These are phyloP conservation scores for Eulithis prunata DNA, from an alignment of 2,888 invertebrate genomes.

Conservation along the genomic window DNA sequence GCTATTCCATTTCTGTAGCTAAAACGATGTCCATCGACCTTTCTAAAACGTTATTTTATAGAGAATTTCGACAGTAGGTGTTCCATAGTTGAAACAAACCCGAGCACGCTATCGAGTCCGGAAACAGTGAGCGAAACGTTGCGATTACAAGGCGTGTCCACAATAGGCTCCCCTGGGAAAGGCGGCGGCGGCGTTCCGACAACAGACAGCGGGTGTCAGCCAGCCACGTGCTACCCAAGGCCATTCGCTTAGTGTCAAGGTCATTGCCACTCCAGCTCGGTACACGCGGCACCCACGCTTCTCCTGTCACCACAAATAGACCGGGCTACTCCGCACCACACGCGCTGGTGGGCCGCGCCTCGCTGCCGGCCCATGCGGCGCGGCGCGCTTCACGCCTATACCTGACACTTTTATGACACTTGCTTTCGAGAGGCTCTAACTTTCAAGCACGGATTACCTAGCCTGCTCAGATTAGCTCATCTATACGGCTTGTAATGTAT, in stretches of 20 bases:
- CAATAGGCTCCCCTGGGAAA: constrained; percentile 82
- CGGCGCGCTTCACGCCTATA: constrained; percentile 32
- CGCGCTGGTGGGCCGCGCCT: constrained; percentile 67
- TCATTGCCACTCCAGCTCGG: constrained; percentile 83
- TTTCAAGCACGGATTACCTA: constrained; percentile 19
- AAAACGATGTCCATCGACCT: too few species aligned
- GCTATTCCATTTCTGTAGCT: too few species aligned
- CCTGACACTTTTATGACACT: constrained; percentile 45
- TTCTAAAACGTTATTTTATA: too few species aligned
- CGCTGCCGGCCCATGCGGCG: constrained; percentile 54
- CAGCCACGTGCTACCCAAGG: constrained; percentile 84
- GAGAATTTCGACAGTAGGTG: background rate
- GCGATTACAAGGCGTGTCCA: constrained; percentile 71
- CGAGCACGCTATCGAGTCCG: constrained; percentile 26
- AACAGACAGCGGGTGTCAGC: constrained; percentile 84
- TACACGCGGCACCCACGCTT: constrained; percentile 83
- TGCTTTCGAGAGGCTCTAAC: constrained; percentile 25
- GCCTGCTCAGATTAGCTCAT: constrained; percentile 10
- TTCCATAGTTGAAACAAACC: background rate
- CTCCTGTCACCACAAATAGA: constrained; percentile 84
- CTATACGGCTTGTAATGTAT: background rate
- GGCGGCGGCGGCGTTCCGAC: constrained; percentile 83
- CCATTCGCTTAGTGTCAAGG: constrained; percentile 85
- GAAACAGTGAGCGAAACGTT: constrained; percentile 43
- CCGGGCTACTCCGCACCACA: constrained; percentile 75